A percentile compares a stretch with the other conserved stretches of the same genome.
Conservation (phyloP, 2,888 invertebrate genomes). For the Hyppa rectilinea region DNA sequence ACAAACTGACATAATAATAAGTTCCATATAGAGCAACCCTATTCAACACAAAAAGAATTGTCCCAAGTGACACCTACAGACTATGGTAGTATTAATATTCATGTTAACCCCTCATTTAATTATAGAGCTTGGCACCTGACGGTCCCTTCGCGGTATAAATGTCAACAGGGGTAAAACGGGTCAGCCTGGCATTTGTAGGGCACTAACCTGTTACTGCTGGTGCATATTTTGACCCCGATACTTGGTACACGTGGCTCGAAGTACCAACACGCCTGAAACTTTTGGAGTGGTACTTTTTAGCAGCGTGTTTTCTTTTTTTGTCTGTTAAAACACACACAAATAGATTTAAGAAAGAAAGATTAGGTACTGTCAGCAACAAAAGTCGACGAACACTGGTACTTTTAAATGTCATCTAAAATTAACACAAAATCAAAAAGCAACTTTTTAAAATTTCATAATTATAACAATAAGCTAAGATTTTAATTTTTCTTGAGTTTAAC, state of each 20-base stretch:
- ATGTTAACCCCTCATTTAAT: slow-evolving; percentile 55
- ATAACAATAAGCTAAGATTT: background rate
- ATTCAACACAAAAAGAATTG: slow-evolving; percentile 36
- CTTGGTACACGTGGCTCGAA: slow-evolving; percentile 33
- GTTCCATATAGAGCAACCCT: slow-evolving; percentile 8
- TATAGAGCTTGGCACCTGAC: slow-evolving; percentile 53
- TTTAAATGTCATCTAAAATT: background rate
- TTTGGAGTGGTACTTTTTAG: slow-evolving; percentile 9
- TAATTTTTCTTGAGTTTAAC: background rate
- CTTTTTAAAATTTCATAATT: background rate
- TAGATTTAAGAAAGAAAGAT: background rate
- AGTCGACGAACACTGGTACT: background rate
- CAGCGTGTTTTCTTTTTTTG: background rate
- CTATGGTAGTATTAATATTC: slow-evolving; percentile 33
- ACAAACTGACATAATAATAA: slow-evolving; percentile 18
- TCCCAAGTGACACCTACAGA: slow-evolving; percentile 17
- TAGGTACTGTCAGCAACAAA: background rate
- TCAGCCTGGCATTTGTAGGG: slow-evolving; percentile 68
- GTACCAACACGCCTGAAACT: slow-evolving; percentile 3
- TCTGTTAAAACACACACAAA: no score
- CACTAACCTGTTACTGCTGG: slow-evolving; percentile 58
- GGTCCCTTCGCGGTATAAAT: slow-evolving; percentile 56
- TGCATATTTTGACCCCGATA: slow-evolving; percentile 57
- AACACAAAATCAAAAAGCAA: background rate
- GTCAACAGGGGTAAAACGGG: slow-evolving; percentile 62